A percentile compares a stretch with the other conserved stretches of the same genome.
Conservation (phyloP, 1,140 invertebrate species). For the Meloidogyne floridensis region DNA sequence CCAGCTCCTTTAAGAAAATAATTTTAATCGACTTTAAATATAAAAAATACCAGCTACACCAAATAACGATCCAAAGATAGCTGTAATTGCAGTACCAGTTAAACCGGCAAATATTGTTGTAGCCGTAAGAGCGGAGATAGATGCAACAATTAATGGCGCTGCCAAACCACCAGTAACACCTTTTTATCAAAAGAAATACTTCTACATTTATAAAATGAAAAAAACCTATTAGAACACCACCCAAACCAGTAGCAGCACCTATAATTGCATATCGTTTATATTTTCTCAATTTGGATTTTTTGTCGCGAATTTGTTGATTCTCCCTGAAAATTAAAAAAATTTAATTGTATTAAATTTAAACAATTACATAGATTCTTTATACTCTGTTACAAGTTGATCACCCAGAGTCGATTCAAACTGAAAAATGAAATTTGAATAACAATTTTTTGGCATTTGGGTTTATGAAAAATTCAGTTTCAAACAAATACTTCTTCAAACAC, state of each 20-base stretch:
- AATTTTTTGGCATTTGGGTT: background rate
- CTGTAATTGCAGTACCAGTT: conserved; percentile 49
- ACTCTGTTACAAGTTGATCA: conserved; percentile 50
- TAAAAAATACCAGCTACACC: conserved; percentile 67
- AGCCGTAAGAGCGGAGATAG: conserved; percentile 14
- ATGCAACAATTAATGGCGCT: conserved; percentile 66
- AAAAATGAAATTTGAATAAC: conserved; percentile 25
- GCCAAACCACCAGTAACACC: conserved; percentile 69
- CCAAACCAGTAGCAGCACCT: conserved; percentile 67
- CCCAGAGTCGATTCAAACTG: conserved; percentile 59
- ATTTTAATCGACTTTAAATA: background rate
- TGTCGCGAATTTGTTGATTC: conserved; percentile 59
- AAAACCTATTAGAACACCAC: conserved; percentile 68
- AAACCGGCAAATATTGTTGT: conserved; percentile 28
- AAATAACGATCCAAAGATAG: conserved; percentile 68
- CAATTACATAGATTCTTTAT: conserved; percentile 57
- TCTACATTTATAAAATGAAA: background rate
- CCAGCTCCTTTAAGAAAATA: conserved; percentile 60
- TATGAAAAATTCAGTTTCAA: background rate
- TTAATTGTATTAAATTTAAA: conserved; percentile 37
- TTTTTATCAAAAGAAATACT: conserved; percentile 45
- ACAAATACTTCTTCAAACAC: conserved; percentile 64
- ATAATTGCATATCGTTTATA: conserved; percentile 68
- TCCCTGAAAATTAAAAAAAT: conserved; percentile 33
- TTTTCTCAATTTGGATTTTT: conserved; percentile 65